phyloP scores from a whole-genome alignment of 2,113 vertebrate species.

The Pelecanoides urinatrix region DNA sequence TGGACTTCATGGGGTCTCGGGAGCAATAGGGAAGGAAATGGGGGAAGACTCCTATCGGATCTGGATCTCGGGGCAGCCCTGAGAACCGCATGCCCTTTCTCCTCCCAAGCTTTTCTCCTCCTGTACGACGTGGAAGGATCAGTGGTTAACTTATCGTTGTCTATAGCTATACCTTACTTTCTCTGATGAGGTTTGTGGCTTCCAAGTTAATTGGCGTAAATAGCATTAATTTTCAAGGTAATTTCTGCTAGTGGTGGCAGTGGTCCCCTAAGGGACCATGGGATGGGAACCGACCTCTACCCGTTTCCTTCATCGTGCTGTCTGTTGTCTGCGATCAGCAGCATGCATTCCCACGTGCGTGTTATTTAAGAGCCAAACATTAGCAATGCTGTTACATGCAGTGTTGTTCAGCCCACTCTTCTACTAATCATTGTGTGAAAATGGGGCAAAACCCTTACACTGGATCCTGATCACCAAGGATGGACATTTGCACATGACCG shows the following conservation, averaged over 20 bases:
- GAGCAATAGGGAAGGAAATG: neutral
- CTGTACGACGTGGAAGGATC: neutral
- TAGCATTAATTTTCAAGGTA: neutral
- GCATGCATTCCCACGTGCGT: neutral
- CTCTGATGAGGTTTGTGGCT: neutral
- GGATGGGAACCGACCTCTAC: neutral
- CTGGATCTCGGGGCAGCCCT: neutral
- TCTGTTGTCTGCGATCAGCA: neutral
- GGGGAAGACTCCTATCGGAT: neutral
- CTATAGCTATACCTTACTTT: neutral
- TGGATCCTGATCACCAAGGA: neutral
- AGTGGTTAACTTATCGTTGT: neutral
- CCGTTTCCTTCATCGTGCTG: neutral
- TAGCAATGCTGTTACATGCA: neutral
- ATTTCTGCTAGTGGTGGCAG: neutral
- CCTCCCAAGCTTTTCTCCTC: neutral
- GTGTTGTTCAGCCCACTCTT: neutral
- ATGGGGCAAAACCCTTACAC: neutral
- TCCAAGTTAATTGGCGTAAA: neutral
- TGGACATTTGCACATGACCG: rapidly evolving
- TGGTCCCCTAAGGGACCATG: neutral
- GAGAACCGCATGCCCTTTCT: neutral
- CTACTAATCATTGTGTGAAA: neutral
- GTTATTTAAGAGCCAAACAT: neutral
- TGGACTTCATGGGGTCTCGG: neutral